phyloP scores from a whole-genome alignment of 2,113 vertebrate genomes.

The Stomatorhinus ivindoensis region DNA sequence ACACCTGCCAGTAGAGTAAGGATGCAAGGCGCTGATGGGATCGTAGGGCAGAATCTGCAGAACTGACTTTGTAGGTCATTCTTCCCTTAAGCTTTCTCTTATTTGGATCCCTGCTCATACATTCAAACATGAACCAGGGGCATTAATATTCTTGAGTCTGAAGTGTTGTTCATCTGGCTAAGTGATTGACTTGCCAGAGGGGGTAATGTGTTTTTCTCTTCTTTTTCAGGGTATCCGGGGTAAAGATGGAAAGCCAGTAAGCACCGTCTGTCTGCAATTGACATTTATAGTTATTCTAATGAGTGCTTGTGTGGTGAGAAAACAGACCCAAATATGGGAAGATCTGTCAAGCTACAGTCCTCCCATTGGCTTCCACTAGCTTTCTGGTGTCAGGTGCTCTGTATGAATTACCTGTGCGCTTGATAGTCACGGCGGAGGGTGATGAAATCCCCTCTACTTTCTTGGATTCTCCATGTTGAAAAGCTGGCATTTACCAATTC shows the following conservation, averaged over 20 bases:
- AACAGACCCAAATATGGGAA: neutral
- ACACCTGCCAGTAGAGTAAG: neutral
- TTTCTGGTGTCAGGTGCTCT: neutral
- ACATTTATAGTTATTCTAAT: neutral
- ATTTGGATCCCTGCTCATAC: neutral
- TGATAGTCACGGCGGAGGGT: neutral
- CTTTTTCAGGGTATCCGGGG: constrained; percentile 56
- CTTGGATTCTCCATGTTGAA: neutral
- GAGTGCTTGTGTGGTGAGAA: neutral
- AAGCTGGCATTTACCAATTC: neutral
- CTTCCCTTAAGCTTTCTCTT: neutral
- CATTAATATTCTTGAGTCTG: neutral
- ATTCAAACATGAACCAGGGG: neutral
- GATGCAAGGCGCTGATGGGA: neutral
- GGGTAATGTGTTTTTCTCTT: constrained; percentile 24
- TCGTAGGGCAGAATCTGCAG: neutral
- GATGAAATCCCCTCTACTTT: neutral
- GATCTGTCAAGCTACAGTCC: neutral
- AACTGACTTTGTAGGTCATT: neutral
- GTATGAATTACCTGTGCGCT: neutral
- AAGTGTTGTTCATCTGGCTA: neutral
- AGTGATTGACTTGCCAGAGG: neutral
- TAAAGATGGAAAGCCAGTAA: constrained; percentile 54
- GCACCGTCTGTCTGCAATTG: constrained; percentile 26
- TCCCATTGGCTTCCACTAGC: neutral